Evolutionary conservation across 2,888 invertebrate species (phyloP), one percentile per base, ranked within the genome.

Genomic region (Eupithecia exiguata): DNA sequence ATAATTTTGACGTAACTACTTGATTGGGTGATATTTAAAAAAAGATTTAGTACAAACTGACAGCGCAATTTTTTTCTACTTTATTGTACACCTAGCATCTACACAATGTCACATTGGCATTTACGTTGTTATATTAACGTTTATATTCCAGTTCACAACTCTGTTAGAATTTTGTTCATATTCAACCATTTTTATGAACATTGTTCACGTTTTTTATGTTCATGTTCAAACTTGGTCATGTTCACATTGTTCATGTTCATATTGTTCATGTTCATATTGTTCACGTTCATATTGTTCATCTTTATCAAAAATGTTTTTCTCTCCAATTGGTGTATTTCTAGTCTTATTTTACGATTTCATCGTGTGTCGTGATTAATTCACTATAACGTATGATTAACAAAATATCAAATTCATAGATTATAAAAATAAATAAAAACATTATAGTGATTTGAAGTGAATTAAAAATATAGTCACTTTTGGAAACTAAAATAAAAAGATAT

Each of bases 251-350:
- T n/a, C n/a, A n/a, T n/a, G n/a, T n/a, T n/a, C n/a, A n/a, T n/a
- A n/a, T n/a, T n/a, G n/a, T n/a, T n/a, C n/a, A n/a, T n/a, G n/a
- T n/a, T n/a, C n/a, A n/a, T n/a, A n/a, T n/a, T n/a, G n/a, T n/a
- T n/a, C n/a, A n/a, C n/a, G n/a, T n/a, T n/a, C n/a, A n/a, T n/a
- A n/a, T n/a, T n/a, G n/a, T n/a, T 67, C 77, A 72, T 82, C 72
- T 69, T 70, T 71, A n/a, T 69, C 62, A 70, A 73, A 81, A 81
- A 81, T 78, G 68, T 84, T 38, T 40, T 66, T 43, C 35, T 43
- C 66, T 43, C 83, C 83, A 89, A 93, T 93, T 91, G 92, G 92
- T 92, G 91, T 91, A 90, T 87, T 85, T 93, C 93, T 93, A 93
- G 93, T 92, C 92, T 88, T 91, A 87, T 68, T 86, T 89, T 87